Base-by-base conservation (phyloP, 2,888 invertebrate genomes). In the Argyra leucocephala region DNA sequence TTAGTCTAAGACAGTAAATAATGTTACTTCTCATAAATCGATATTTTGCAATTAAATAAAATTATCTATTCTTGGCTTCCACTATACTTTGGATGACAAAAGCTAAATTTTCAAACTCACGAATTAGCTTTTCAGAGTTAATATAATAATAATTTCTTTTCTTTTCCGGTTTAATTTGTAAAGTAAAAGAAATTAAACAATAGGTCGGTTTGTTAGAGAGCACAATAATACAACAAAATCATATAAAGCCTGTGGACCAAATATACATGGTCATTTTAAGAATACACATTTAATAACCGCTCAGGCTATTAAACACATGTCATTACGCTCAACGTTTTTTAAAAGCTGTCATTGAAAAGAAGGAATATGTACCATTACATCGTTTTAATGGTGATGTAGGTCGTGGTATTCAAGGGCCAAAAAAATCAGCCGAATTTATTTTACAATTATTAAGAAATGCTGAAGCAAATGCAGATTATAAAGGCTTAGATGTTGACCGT, bases 211-310 rank as follows among this genome's bases (percentile, higher is more conserved):
- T 85, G 94, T 96, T 76, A 87, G 90, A 79, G 95, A 97, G 80
- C 95, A 98, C 71, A 94, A 96, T 78, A 97, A 96, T 82, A 89
- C 93, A 74, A 88, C 93, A 68, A 98, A 98, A 83, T 95, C 97
- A 76, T 96, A 96, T 86, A 99, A 98, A 85, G 96, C 99, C 73
- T 90, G 95, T 79, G 99, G 98, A 73, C 96, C 96, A 66, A 97
- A 99, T 82, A 88, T 99, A 73, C 88, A 99, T 79, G 98, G 98
- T 75, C 99, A 99, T 80, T 99, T 99, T 82, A 99, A 99, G 93
- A 99, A 99, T 84, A 99, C 98, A 61, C 90, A 96, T 77, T n/a
- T n/a, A n/a, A 98, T 99, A 83, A 93, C 98, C 57, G 98, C 98
- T 65, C 91, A 93, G 83, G 96, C 96, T 63, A 93, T 99, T 74